phyloP scores from a whole-genome alignment of 2,888 invertebrate species.

The Hartigia nigra region DNA sequence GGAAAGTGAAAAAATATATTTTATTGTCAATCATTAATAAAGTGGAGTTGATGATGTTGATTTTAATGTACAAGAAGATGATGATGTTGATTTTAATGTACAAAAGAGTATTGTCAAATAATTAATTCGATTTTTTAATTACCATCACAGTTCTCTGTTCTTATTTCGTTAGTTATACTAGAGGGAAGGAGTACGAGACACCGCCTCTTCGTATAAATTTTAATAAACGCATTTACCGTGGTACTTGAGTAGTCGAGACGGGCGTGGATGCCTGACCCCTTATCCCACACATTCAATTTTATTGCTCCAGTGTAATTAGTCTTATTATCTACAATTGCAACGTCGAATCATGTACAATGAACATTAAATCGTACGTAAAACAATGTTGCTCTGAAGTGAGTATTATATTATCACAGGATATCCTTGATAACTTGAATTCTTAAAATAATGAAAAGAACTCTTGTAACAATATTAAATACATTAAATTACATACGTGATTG shows the following conservation, averaged over 20 bases:
- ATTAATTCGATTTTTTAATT: background rate
- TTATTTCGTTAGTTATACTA: background rate
- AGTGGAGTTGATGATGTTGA: background rate
- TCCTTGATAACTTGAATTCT: no score
- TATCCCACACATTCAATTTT: conserved; percentile 34
- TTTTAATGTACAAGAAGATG: background rate
- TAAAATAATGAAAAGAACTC: no score
- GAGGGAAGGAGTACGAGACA: background rate
- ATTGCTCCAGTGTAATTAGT: conserved; percentile 28
- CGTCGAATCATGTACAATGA: background rate
- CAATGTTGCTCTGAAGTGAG: background rate
- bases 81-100: background rate
- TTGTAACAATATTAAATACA: no score
- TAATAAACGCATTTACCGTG: background rate
- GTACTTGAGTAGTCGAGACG: background rate
- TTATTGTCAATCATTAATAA: background rate
- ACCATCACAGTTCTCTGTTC: background rate
- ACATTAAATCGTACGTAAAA: background rate
- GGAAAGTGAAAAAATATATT: background rate
- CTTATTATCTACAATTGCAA: background rate
- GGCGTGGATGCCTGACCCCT: conserved; percentile 9
- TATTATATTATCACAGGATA: no score
- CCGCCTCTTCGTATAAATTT: background rate
- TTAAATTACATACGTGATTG: no score
- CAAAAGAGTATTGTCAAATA: background rate